A percentile compares a stretch with the other conserved stretches of the same genome.
Evolutionary conservation across 1,140 invertebrate species (phyloP).

Genomic region (Plutomurus gul): DNA sequence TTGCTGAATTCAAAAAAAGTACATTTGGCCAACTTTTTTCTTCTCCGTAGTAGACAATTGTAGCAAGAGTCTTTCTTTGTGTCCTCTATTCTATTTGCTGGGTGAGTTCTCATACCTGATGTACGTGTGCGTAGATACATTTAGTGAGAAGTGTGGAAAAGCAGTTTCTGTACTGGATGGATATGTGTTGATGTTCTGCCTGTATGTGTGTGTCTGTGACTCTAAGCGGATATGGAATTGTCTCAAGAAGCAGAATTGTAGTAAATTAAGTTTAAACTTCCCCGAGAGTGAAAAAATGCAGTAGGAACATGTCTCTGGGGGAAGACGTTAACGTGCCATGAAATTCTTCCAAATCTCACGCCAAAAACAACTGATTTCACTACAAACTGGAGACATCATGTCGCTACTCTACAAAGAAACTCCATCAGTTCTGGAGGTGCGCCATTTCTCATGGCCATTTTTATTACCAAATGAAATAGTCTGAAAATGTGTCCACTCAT

Average conservation of each 20-base stretch:
- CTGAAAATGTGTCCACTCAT: too few species aligned
- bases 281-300: constrained; percentile 35
- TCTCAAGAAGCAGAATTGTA: constrained; percentile 31
- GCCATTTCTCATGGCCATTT: not conserved
- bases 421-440: not conserved
- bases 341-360: constrained; percentile 24
- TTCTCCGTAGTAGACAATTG: not conserved
- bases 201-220: not conserved
- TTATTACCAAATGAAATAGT: too few species aligned
- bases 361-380: not conserved
- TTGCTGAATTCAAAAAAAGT: too few species aligned
- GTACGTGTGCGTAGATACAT: too few species aligned
- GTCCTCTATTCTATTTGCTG: too few species aligned
- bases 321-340: not conserved
- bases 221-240: constrained; percentile 5
- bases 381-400: not conserved
- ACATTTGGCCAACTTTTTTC: not conserved
- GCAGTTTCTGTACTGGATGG: too few species aligned
- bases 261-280: constrained; percentile 49
- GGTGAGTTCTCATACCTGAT: too few species aligned
- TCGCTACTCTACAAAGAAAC: not conserved
- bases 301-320: constrained; percentile 18
- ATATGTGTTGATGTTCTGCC: too few species aligned
- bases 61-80: too few species aligned
- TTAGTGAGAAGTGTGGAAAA: too few species aligned